Evolutionary conservation across 2,888 invertebrate species (phyloP).

Genomic region (Sphecodes monilicornis): DNA sequence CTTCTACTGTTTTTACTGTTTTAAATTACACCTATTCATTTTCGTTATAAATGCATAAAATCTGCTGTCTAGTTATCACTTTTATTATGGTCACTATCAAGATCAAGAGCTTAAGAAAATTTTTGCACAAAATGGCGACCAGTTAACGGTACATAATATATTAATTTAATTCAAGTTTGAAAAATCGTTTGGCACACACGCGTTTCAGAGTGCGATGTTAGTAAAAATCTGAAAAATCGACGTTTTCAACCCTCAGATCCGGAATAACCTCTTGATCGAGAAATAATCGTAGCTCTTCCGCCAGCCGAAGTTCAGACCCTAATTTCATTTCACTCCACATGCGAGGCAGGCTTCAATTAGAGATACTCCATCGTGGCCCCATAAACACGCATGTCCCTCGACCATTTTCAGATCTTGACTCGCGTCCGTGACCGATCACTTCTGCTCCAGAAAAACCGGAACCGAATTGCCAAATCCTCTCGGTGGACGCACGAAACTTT

Average conservation of each 20-base stretch:
- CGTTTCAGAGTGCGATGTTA: not conserved
- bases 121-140: not conserved
- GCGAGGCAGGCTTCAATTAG: constrained; percentile 33
- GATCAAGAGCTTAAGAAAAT: not conserved
- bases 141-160: not conserved
- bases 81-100: too few species aligned
- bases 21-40: too few species aligned
- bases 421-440: constrained; percentile 11
- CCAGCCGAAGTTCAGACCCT: not conserved
- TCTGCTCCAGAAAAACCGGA: constrained; percentile 24
- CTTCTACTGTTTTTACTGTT: too few species aligned
- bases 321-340: constrained; percentile 33
- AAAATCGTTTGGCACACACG: not conserved
- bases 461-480: constrained; percentile 9
- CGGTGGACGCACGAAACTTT: constrained; percentile 15
- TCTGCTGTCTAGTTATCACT: too few species aligned
- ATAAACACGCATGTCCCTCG: constrained; percentile 18
- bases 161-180: not conserved
- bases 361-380: not conserved
- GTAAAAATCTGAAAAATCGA: not conserved
- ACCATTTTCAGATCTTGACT: constrained; percentile 1
- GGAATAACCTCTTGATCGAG: constrained; percentile 46
- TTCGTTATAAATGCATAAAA: too few species aligned
- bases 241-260: not conserved
- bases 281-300: constrained; percentile 52